Evolutionary conservation across 2,888 invertebrate species (phyloP).

Genomic region (Lasioglossum vierecki): DNA sequence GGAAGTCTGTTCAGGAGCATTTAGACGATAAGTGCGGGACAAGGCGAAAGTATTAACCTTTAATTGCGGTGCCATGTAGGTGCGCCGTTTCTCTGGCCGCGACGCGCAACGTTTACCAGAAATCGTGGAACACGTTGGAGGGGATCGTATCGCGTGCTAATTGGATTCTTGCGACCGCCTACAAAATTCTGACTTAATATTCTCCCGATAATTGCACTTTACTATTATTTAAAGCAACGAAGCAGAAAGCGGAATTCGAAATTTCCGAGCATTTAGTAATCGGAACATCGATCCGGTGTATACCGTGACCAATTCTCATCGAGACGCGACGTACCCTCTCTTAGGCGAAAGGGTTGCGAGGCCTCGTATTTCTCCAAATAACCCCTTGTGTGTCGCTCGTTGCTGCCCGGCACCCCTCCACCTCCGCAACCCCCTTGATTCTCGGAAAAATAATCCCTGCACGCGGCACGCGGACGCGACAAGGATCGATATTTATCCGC

Average conservation of each 20-base stretch:
- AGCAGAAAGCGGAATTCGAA: not conserved
- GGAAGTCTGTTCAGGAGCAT: conserved; percentile 1
- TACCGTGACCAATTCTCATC: conserved; percentile 75
- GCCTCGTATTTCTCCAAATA: conserved; percentile 65
- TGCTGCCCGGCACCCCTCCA: not conserved
- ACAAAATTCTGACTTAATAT: conserved; percentile 49
- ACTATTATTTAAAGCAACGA: conserved; percentile 43
- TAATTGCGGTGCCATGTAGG: conserved; percentile 64
- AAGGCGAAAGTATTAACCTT: conserved; percentile 61
- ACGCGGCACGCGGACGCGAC: conserved; percentile 43
- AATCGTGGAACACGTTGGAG: conserved; percentile 38
- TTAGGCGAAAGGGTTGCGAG: conserved; percentile 71
- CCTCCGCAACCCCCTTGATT: not conserved
- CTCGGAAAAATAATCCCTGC: conserved; percentile 40
- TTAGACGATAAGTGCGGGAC: conserved; percentile 12
- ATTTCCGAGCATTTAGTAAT: conserved; percentile 45
- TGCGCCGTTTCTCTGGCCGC: conserved; percentile 54
- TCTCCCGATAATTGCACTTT: conserved; percentile 39
- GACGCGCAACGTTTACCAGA: conserved; percentile 48
- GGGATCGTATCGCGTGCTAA: conserved; percentile 55
- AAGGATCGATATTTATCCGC: conserved; percentile 67
- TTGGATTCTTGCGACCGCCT: conserved; percentile 55
- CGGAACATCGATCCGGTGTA: conserved; percentile 75
- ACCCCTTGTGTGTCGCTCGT: conserved; percentile 28
- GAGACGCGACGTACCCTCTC: conserved; percentile 51